These are phyloP conservation scores for Mus musculus DNA, from an alignment of 2,113 vertebrate species.

Conservation along the genomic window GRCm39 chr14:62299001-62299500, in stretches of 20 bases:
- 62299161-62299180: background rate
- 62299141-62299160: too few relatives aligned
- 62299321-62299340: background rate
- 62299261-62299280: background rate
- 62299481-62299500: background rate
- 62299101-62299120: background rate
- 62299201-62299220: background rate
- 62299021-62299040: background rate
- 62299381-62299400: background rate
- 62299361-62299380: background rate
- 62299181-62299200: background rate
- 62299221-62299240: background rate
- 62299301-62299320: background rate
- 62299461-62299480: background rate
- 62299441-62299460: background rate
- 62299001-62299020: background rate
- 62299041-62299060: background rate
- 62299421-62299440: background rate
- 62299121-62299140: background rate
- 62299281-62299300: background rate
- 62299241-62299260: background rate
- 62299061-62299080: background rate
- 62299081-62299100: background rate
- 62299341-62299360: background rate
- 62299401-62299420: background rate